phyloP scores from a whole-genome alignment of 2,888 invertebrate species.

The Habrosyne pyritoides region DNA sequence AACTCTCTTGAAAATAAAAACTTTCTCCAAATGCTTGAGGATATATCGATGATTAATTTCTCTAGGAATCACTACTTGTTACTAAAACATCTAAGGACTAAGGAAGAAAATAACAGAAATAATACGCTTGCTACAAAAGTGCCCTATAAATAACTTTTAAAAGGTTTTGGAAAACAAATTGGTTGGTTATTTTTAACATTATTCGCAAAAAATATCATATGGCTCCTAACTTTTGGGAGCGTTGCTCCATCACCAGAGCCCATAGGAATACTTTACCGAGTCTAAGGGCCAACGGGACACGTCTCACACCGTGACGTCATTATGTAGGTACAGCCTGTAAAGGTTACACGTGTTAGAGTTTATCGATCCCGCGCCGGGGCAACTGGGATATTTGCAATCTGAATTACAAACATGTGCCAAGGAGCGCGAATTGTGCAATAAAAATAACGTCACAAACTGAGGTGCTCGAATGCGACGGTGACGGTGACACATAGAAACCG shows the following conservation, averaged over 20 bases:
- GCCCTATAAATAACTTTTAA: no score
- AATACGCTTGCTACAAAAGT: no score
- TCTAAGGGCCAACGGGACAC: not conserved
- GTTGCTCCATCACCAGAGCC: not conserved
- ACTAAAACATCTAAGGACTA: no score
- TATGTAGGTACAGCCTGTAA: not conserved
- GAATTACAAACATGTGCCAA: constrained; percentile 51
- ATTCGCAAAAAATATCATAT: not conserved
- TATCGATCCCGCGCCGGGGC: constrained; percentile 38
- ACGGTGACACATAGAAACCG: constrained; percentile 33
- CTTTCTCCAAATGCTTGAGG: no score
- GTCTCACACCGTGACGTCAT: not conserved
- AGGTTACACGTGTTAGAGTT: constrained; percentile 20
- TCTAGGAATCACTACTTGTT: no score
- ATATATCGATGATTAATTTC: no score
- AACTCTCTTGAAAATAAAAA: not conserved
- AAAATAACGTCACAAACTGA: constrained; percentile 39
- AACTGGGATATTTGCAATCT: constrained; percentile 43
- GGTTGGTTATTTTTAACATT: not conserved
- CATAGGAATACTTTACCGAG: not conserved
- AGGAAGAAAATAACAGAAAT: no score
- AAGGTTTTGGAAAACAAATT: not conserved
- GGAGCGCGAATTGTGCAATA: constrained; percentile 48
- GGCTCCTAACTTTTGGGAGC: not conserved
- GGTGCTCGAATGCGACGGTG: constrained; percentile 20